These are phyloP conservation scores for Sebastes itinus DNA, from an alignment of 2,797 vertebrate species.

Conservation along the genomic window DNA sequence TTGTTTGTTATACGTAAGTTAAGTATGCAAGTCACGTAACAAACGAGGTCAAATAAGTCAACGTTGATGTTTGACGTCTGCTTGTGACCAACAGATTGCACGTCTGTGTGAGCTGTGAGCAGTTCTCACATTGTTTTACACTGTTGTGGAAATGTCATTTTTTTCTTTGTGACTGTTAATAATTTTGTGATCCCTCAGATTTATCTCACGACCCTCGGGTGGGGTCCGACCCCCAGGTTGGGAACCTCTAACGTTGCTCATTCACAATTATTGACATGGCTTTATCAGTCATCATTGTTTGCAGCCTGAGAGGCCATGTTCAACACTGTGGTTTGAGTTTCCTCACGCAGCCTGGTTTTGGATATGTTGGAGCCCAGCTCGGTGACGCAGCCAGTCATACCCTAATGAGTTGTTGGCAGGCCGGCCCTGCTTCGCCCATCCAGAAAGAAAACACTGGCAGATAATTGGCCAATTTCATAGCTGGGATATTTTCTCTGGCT, in stretches of 20 bases:
- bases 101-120: too few species aligned
- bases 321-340: not conserved
- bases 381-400: constrained; percentile 47
- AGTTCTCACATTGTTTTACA: too few species aligned
- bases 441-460: constrained; percentile 48
- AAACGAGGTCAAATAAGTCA: too few species aligned
- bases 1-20: too few species aligned
- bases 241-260: not conserved
- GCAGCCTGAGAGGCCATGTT: not conserved
- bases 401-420: constrained; percentile 59
- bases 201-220: not conserved
- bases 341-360: constrained; percentile 1
- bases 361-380: constrained; percentile 34
- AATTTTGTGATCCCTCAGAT: not conserved
- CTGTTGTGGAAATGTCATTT: not conserved
- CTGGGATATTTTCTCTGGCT: constrained; percentile 62
- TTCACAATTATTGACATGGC: not conserved
- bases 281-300: constrained; percentile 7
- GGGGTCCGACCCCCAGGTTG: not conserved
- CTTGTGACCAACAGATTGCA: too few species aligned
- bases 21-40: too few species aligned
- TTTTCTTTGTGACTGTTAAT: not conserved
- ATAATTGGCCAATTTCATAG: constrained; percentile 71
- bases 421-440: constrained; percentile 21
- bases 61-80: too few species aligned